These are phyloP conservation scores for Oligia strigilis DNA, from an alignment of 2,888 invertebrate genomes.

Conservation along the genomic window DNA sequence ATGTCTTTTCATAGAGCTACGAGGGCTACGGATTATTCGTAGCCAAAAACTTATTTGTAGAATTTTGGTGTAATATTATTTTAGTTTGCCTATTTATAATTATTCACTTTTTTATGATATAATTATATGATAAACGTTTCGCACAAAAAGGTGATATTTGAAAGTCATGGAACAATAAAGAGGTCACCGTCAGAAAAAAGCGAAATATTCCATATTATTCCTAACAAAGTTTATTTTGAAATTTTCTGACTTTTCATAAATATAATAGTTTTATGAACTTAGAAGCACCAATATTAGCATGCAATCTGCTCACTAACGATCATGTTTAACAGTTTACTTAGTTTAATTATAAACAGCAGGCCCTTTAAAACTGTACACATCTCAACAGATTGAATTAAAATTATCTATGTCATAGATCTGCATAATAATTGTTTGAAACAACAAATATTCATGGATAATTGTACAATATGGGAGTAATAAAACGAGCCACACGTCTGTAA, in stretches of 20 bases:
- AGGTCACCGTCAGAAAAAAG: background rate
- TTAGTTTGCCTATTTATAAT: background rate
- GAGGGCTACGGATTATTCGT: slow-evolving; percentile 17
- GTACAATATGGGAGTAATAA: slow-evolving; percentile 49
- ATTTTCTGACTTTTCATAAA: background rate
- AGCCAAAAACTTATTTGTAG: background rate
- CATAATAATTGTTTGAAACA: slow-evolving; percentile 35
- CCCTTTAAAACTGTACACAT: slow-evolving; percentile 16
- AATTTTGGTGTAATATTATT: background rate
- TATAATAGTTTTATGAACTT: background rate
- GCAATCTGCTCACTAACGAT: background rate
- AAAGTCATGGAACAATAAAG: background rate
- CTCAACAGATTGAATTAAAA: slow-evolving; percentile 27
- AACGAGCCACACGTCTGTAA: slow-evolving; percentile 37
- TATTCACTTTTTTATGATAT: background rate
- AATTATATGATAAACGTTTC: background rate
- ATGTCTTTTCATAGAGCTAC: slow-evolving; percentile 51
- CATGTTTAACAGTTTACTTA: background rate
- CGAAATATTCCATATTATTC: background rate
- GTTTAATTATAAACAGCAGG: background rate
- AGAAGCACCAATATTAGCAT: background rate
- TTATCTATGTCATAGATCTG: slow-evolving; percentile 30
- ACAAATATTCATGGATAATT: slow-evolving; percentile 43
- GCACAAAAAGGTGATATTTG: background rate
- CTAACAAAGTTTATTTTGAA: background rate